Base-by-base conservation (phyloP, 2,113 vertebrate genomes). In the Calonectris borealis region DNA sequence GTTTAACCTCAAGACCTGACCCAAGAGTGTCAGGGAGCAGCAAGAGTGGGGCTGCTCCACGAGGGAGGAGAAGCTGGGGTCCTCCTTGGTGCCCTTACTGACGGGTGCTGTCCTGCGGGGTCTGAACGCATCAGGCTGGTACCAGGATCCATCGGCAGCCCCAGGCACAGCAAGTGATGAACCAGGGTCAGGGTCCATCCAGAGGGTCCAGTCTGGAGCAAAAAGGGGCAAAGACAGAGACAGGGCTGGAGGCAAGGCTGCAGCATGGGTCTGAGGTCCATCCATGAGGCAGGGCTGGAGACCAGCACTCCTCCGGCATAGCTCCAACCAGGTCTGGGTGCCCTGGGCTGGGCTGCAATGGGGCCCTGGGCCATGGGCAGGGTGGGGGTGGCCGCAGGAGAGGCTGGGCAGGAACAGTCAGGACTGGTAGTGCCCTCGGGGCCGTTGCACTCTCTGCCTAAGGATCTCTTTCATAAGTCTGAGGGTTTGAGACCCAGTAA, bases 31-130 rank as follows among this genome's bases (percentile, higher is more conserved):
- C 24, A 69, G 27, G 48, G 34, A 69, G 32, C 20, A 60, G 8
- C 1, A 2, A 52, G 36, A 70, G 9, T 6, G 22, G 13, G 19
- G 19, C 32, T 85, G 40, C 25, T 60, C 4, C 24, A 21, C 0
- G 1, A n/a, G 19, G 18, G 32, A 77, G 26, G 20, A 70, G 71
- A 29, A 92, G 26, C 5, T 27, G 69, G 21, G 1, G 10, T 27
- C 54, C 29, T 80, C 16, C 46, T 57, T 0, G 0, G 3, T 60
- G 21, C 38, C 11, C 24, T 40, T 20, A 26, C 24, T 0, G 0
- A 10, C 0, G 3, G 34, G 9, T 38, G 36, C 9, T 54, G 13
- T 62, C 38, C 36, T 1, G 1, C 29, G 32, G 27, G 18, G 13
- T 68, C 51, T 68, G 31, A 91, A 10, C 18, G 27, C 19, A 19